Conservation (phyloP, 2,888 invertebrate genomes). For the Cremastobaeus sp. region DNA sequence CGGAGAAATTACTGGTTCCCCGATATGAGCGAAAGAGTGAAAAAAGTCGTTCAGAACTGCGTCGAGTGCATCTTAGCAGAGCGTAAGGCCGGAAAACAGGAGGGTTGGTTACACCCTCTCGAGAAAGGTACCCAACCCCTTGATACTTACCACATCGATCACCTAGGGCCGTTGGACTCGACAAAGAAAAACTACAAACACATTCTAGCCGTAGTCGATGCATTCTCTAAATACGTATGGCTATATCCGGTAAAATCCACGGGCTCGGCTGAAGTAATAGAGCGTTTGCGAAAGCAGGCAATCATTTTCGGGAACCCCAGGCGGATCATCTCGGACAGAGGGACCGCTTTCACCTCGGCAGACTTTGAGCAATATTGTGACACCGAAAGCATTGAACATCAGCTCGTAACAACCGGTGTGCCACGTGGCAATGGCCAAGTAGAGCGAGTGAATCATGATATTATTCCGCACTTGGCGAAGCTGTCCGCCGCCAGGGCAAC, state of each 20-base stretch:
- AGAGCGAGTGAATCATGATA: too few relatives aligned
- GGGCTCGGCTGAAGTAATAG: not conserved
- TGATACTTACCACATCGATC: slow-evolving; percentile 13
- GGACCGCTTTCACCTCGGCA: too few relatives aligned
- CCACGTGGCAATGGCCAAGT: too few relatives aligned
- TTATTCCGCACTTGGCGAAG: too few relatives aligned
- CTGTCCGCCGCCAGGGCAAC: too few relatives aligned
- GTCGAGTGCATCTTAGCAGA: slow-evolving; percentile 1
- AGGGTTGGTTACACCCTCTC: not conserved
- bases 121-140: not conserved
- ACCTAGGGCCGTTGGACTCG: not conserved
- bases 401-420: not conserved
- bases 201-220: slow-evolving; percentile 5
- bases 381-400: not conserved
- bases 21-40: not conserved
- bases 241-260: slow-evolving; percentile 7
- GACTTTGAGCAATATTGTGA: not conserved
- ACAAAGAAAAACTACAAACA: not conserved
- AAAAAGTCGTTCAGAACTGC: not conserved
- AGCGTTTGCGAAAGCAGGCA: slow-evolving; percentile 2
- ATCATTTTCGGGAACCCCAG: not conserved
- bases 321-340: too few relatives aligned
- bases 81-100: not conserved
- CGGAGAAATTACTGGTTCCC: slow-evolving; percentile 44
- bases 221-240: not conserved